Conservation (phyloP, 2,888 invertebrate species). For the Therioaphis trifolii region DNA sequence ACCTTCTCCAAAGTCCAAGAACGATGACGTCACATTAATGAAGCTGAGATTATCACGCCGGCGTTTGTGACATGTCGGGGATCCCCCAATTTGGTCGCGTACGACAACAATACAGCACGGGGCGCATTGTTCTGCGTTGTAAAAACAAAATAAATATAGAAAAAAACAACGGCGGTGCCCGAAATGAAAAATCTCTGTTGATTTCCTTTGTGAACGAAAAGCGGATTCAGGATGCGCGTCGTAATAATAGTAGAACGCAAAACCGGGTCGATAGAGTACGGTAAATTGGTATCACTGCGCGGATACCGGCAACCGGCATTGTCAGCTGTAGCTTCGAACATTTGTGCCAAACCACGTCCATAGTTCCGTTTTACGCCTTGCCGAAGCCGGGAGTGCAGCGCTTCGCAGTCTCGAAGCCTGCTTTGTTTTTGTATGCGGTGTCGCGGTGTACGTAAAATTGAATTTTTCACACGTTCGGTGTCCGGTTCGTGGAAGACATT, state of each 20-base stretch:
- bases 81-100: not conserved
- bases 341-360: conserved; percentile 60
- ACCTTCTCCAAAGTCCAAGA: not conserved
- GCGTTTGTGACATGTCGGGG: not conserved
- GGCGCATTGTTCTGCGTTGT: not conserved
- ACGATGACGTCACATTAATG: conserved; percentile 23
- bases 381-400: conserved; percentile 30
- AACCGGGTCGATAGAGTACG: conserved; percentile 62
- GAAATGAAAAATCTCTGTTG: conserved; percentile 3
- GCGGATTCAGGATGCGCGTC: conserved; percentile 44
- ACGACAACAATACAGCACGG: not conserved
- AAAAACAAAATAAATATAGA: too few species aligned
- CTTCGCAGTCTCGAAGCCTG: not conserved
- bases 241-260: conserved; percentile 34
- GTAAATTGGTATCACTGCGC: conserved; percentile 62
- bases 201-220: conserved; percentile 50
- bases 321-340: conserved; percentile 60
- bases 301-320: conserved; percentile 62
- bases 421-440: conserved; percentile 15
- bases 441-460: not conserved
- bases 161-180: not conserved
- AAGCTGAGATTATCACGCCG: not conserved
- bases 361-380: conserved; percentile 60
- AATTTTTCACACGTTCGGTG: not conserved
- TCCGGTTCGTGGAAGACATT: not conserved